Percentiles rank a stretch among this genome's conserved stretches.
These are phyloP conservation scores for Heteropelma amictum DNA, from an alignment of 2,888 invertebrate species.

Conservation along the genomic window DNA sequence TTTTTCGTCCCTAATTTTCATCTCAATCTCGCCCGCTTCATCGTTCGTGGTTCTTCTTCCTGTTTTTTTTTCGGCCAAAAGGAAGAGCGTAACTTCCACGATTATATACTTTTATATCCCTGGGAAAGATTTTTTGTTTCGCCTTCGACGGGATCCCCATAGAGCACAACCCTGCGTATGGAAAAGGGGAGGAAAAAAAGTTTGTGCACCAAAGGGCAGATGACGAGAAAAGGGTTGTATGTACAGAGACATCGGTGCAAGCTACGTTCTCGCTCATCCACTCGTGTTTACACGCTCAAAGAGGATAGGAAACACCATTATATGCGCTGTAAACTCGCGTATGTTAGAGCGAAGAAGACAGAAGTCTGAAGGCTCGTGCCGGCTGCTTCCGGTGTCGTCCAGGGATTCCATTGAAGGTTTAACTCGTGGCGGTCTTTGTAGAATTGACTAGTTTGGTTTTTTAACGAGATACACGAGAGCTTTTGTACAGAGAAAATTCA, in stretches of 20 bases:
- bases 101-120: neutral
- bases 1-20: too few relatives aligned
- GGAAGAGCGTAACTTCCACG: too few relatives aligned
- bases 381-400: slow-evolving; percentile 71
- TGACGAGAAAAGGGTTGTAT: slow-evolving; percentile 54
- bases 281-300: slow-evolving; percentile 22
- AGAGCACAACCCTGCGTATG: slow-evolving; percentile 9
- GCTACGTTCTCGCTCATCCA: slow-evolving; percentile 58
- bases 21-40: too few relatives aligned
- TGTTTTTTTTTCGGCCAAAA: neutral
- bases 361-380: slow-evolving; percentile 65
- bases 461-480: neutral
- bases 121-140: slow-evolving; percentile 14
- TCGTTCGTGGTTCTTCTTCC: too few relatives aligned
- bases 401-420: neutral
- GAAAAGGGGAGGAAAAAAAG: slow-evolving; percentile 19
- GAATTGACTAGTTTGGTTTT: slow-evolving; percentile 35
- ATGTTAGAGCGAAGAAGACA: too few relatives aligned
- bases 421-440: neutral
- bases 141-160: neutral
- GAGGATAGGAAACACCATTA: neutral
- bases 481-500: too few relatives aligned
- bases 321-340: too few relatives aligned
- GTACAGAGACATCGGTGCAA: slow-evolving; percentile 56
- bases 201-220: slow-evolving; percentile 56